Percentiles rank a stretch among this genome's conserved stretches.
Conservation (phyloP, 2,113 vertebrate genomes). For the Cinclus cinclus region DNA sequence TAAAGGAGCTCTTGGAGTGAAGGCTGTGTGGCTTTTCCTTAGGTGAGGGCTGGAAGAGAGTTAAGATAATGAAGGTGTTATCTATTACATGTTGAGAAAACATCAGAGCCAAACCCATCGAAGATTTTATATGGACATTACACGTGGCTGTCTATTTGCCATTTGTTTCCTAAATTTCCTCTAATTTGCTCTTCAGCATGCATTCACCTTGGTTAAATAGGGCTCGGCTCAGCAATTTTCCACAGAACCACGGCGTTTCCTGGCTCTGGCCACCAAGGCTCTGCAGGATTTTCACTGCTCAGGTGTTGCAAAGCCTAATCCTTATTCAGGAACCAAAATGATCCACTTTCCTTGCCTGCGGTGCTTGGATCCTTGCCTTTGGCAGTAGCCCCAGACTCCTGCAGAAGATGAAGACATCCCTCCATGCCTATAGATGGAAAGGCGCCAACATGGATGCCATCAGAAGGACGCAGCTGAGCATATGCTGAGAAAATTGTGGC, state of each 20-base stretch:
- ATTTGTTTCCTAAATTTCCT: slow-evolving; percentile 35
- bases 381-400: slow-evolving; percentile 75
- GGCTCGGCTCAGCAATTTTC: slow-evolving; percentile 45
- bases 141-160: not conserved
- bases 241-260: slow-evolving; percentile 38
- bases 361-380: slow-evolving; percentile 76
- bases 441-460: slow-evolving; percentile 68
- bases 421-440: slow-evolving; percentile 72
- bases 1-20: slow-evolving; percentile 10
- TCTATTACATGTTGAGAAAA: not conserved
- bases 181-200: slow-evolving; percentile 45
- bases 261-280: slow-evolving; percentile 41
- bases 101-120: not conserved
- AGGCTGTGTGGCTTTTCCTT: not conserved
- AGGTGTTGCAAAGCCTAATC: slow-evolving; percentile 71
- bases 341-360: slow-evolving; percentile 68
- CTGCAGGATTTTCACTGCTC: slow-evolving; percentile 73
- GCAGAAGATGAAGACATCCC: slow-evolving; percentile 75
- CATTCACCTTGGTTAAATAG: slow-evolving; percentile 43
- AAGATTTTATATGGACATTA: not conserved
- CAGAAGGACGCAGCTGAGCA: slow-evolving; percentile 69
- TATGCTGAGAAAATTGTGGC: slow-evolving; percentile 75
- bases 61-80: slow-evolving; percentile 9
- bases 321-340: slow-evolving; percentile 72
- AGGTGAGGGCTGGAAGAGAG: slow-evolving; percentile 1